A percentile compares a stretch with the other conserved stretches of the same genome.
Evolutionary conservation across 1,140 invertebrate genomes (phyloP).

Genomic region (Galleria mellonella): DNA sequence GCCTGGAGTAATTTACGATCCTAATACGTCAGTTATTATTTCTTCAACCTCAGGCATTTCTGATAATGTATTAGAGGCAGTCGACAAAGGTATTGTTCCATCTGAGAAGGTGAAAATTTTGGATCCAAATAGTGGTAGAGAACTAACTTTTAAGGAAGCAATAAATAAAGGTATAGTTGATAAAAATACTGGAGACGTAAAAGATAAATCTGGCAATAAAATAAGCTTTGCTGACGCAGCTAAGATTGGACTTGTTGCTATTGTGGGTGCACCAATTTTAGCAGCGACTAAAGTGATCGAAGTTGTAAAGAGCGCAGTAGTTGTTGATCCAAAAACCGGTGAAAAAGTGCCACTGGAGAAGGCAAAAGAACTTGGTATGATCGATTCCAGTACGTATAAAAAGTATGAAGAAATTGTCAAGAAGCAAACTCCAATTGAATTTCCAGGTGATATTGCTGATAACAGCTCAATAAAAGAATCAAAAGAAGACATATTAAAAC

Average conservation of each 20-base stretch:
- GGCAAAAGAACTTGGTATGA: conserved; percentile 82
- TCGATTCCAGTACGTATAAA: conserved; percentile 74
- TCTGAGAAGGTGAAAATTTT: conserved; percentile 80
- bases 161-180: conserved; percentile 85
- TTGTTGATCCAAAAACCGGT: conserved; percentile 83
- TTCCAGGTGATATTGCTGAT: conserved; percentile 5
- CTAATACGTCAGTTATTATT: conserved; percentile 79
- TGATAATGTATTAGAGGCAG: conserved; percentile 78
- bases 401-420: conserved; percentile 47
- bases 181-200: conserved; percentile 81
- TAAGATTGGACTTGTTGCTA: conserved; percentile 81
- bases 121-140: conserved; percentile 82
- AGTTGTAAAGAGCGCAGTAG: conserved; percentile 59
- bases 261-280: conserved; percentile 82
- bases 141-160: conserved; percentile 85
- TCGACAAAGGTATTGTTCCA: conserved; percentile 80
- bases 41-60: conserved; percentile 78
- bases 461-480: no score
- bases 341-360: conserved; percentile 82
- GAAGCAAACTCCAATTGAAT: conserved; percentile 9
- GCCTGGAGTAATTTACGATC: conserved; percentile 82
- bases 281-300: conserved; percentile 76
- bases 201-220: conserved; percentile 78
- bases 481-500: not conserved
- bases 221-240: conserved; percentile 83